Evolutionary conservation across 2,113 vertebrate genomes (phyloP).

Genomic region (Eulacestoma nigropectus): DNA sequence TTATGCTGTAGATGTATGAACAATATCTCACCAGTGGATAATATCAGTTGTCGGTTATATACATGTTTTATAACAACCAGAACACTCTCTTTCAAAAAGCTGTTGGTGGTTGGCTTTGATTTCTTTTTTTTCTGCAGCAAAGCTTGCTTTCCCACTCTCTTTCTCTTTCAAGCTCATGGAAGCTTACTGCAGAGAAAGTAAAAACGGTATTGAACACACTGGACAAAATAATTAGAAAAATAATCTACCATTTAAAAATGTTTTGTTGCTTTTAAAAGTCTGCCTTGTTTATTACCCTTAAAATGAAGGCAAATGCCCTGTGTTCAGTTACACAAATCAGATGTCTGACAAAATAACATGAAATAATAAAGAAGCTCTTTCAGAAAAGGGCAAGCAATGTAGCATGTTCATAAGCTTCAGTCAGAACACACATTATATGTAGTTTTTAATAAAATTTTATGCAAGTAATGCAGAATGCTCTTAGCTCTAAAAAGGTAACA

Average conservation of each 20-base stretch:
- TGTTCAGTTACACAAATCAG: conserved; percentile 16
- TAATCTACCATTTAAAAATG: conserved; percentile 1
- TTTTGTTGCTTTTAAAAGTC: neutral
- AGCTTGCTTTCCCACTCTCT: conserved; percentile 29
- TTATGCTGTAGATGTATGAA: conserved; percentile 50
- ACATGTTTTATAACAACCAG: conserved; percentile 66
- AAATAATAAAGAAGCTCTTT: conserved; percentile 27
- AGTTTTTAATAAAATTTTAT: conserved; percentile 34
- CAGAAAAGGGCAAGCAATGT: conserved; percentile 25
- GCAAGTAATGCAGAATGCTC: conserved; percentile 4
- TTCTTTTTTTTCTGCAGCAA: conserved; percentile 47
- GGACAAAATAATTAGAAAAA: conserved; percentile 42
- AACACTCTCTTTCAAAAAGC: conserved; percentile 63
- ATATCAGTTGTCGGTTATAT: conserved; percentile 61
- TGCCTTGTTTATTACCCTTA: conserved; percentile 27
- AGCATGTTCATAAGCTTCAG: neutral
- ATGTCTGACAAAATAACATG: conserved; percentile 13
- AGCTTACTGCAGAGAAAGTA: conserved; percentile 49
- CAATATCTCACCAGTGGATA: conserved; percentile 67
- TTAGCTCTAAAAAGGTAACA: neutral
- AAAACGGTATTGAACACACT: neutral
- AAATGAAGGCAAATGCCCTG: neutral
- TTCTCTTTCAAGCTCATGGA: conserved; percentile 41
- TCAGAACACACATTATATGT: neutral
- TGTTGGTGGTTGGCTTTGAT: conserved; percentile 54